phyloP scores from a whole-genome alignment of 30 jellyfish, hydroid and myxozoan species.

The Aurelia sp. region DNA sequence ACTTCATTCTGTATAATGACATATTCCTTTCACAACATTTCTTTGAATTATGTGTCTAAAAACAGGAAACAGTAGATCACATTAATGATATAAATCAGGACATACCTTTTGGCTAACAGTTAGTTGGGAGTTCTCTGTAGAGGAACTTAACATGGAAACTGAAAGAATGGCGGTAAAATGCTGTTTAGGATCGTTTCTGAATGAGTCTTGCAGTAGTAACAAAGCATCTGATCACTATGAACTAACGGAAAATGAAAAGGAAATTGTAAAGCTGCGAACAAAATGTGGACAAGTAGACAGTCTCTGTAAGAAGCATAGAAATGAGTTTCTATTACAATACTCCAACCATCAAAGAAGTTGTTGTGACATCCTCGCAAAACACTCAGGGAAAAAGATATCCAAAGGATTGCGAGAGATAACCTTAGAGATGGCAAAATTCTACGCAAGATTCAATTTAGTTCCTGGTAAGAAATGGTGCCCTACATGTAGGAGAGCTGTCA shows the following conservation, averaged over 20 bases:
- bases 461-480: conserved; percentile 18
- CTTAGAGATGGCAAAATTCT: background rate
- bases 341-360: background rate
- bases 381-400: background rate
- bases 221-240: background rate
- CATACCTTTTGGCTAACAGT: no score
- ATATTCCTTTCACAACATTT: no score
- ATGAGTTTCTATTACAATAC: background rate
- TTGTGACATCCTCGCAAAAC: background rate
- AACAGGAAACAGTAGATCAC: no score
- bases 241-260: background rate
- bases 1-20: no score
- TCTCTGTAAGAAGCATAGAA: conserved; percentile 7
- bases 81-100: no score
- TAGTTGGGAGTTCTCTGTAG: no score
- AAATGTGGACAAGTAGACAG: background rate
- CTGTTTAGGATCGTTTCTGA: background rate
- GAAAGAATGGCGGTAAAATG: background rate
- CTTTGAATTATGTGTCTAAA: no score
- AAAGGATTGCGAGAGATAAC: conserved; percentile 6
- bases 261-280: background rate
- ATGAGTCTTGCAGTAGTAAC: background rate
- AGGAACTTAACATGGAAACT: no score
- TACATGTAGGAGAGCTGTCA: background rate
- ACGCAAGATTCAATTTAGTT: background rate